Percentiles rank a stretch among this genome's conserved stretches.
Evolutionary conservation across 1,140 invertebrate species (phyloP).

Genomic region (Charaxes varanes): DNA sequence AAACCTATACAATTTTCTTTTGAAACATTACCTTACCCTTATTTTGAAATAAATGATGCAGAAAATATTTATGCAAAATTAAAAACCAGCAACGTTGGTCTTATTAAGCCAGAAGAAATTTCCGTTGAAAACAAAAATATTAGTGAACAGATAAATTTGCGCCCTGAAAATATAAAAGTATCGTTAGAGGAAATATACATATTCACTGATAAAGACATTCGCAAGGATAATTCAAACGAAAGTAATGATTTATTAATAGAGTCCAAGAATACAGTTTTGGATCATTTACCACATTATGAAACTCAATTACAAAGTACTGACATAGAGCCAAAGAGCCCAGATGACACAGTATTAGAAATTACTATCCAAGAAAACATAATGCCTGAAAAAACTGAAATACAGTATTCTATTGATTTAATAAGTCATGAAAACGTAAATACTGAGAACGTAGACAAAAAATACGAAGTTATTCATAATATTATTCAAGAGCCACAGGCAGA

Average conservation of each 20-base stretch:
- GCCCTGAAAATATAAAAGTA: no score
- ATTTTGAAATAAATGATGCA: slow-evolving; percentile 7
- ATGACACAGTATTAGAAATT: slow-evolving; percentile 9
- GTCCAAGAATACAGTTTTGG: no score
- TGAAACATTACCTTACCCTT: slow-evolving; percentile 1
- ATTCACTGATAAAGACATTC: no score
- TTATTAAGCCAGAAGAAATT: neutral
- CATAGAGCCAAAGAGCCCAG: neutral
- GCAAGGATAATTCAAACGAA: no score
- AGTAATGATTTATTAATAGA: no score
- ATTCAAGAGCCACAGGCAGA: no score
- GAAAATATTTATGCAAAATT: slow-evolving; percentile 5
- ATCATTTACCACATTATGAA: no score
- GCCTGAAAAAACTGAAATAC: slow-evolving; percentile 7
- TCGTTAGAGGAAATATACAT: no score
- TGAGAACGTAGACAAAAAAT: neutral
- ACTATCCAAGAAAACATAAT: slow-evolving; percentile 10
- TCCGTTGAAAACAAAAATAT: neutral
- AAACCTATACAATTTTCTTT: neutral
- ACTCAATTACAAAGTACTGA: no score
- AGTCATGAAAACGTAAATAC: slow-evolving; percentile 1
- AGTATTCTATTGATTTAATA: slow-evolving; percentile 8
- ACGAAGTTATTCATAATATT: no score
- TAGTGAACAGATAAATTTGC: no score
- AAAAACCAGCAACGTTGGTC: neutral